Evolutionary conservation across 2,113 vertebrate species (phyloP), one percentile per base, ranked within the genome.

Genomic region (Syrmaticus mikado): DNA sequence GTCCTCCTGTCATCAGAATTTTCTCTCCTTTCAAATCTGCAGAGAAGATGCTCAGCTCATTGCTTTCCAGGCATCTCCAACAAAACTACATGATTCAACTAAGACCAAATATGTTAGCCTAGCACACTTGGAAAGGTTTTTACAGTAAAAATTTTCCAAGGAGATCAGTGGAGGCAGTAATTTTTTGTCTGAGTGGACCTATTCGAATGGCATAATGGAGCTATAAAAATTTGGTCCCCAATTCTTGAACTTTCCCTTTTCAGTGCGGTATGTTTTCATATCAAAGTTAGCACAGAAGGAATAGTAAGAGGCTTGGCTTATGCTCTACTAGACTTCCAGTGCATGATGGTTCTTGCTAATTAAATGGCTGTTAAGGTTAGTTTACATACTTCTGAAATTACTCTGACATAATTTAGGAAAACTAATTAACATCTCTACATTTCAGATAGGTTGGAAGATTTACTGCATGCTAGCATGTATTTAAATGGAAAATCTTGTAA

Each of bases 211-310:
- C 4, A 2, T 34, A 66, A 40, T 21, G 7, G 17, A n/a, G 67
- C 53, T 78, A 43, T n/a, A 62, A 82, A 55, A 52, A 52, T 58
- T 77, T 73, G 53, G 21, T 58, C n/a, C 2, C 8, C 28, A 8
- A 11, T 50, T 77, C 70, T 67, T 53, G 28, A 89, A 58, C 72
- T 16, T 64, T 77, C 24, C 18, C 9, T 84, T 84, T 43, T 40
- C 36, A 32, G 5, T 71, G 52, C 38, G 70, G 38, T 48, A 43
- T 15, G 2, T 53, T 70, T 86, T 78, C 1, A 30, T 82, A 65
- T 60, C 21, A 68, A 0, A 36, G 21, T 11, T 48, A 68, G 41
- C 13, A n/a, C 13, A 18, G 0, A n/a, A 13, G 0, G 28, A 18
- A 46, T 30, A 60, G 38, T 40, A 62, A 8, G 36, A 45, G 20